Base-by-base conservation (phyloP, 92 coral and sea anemone species). In the Virgularia gustaviana region DNA sequence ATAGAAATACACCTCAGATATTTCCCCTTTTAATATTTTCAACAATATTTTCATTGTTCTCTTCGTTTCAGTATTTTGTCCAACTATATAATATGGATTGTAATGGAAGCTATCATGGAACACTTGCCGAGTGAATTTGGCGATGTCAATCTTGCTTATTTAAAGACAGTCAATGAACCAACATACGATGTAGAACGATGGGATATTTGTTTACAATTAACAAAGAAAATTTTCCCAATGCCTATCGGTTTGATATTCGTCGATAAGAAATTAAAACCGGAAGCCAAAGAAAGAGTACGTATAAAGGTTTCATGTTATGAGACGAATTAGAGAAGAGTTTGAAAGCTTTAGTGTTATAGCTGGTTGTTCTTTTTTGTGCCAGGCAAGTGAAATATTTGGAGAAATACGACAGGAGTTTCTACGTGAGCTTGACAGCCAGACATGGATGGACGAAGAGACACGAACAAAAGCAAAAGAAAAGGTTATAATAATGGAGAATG, bases 371-470 rank as follows among this genome's bases (percentile, higher is more conserved):
- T 6, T 39, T 6, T 15, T 7, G 13, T 57, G 32, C n/a, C 30
- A 68, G 75, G 75, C 61, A 24, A 49, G 12, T 15, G 75, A 68
- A 27, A 68, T 68, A 68, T 68, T 68, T 68, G 75, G 51, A 47
- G 75, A 68, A 68, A 68, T 68, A 5, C 31, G 31, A 51, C 31
- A 33, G 0, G 75, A 49, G 60, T 68, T 68, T 51, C 9, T 68
- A 18, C 19, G 6, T 6, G 75, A 68, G 45, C 55, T 68, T 4
- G 36, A 3, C 20, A 19, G 19, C 3, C 75, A 67, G 51, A 68
- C 75, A 24, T 68, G 75, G 75, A 68, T 68, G 75, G 75, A 68
- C 47, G 47, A 68, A 32, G 60, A 53, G 0, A 68, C 75, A 24
- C 49, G 16, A 51, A 34, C 2, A 27, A 49, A 49, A 27, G 75